Evolutionary conservation across 2,888 invertebrate genomes (phyloP).

Genomic region (Theodoxus fluviatilis): DNA sequence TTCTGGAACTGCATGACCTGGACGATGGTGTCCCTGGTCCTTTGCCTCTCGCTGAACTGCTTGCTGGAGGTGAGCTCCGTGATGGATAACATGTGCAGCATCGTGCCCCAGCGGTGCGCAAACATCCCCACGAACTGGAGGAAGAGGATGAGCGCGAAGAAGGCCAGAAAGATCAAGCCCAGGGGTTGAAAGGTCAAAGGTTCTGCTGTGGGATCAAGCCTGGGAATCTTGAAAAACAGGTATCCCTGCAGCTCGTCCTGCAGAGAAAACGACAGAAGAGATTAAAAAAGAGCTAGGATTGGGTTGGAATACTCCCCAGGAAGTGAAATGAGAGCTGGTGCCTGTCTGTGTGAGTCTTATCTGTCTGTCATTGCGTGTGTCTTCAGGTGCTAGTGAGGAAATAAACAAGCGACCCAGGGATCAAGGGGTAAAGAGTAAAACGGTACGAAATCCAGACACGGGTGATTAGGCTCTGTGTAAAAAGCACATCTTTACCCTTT

Average conservation of each 20-base stretch:
- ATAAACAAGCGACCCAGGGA: no score
- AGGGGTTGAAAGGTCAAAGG: constrained; percentile 56
- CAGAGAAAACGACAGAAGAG: no score
- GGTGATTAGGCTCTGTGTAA: no score
- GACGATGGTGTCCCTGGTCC: constrained; percentile 44
- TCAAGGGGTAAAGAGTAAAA: no score
- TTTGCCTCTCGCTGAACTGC: constrained; percentile 45
- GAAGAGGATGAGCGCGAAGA: constrained; percentile 93
- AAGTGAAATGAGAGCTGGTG: no score
- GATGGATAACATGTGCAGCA: constrained; percentile 94
- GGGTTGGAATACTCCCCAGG: no score
- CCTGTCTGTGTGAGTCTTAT: no score
- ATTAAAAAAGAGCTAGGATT: no score
- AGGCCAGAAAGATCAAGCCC: constrained; percentile 95
- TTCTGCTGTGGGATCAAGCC: constrained; percentile 34
- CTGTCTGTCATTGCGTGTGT: no score
- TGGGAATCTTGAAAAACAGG: constrained; percentile 47
- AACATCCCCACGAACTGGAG: constrained; percentile 98
- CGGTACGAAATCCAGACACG: no score
- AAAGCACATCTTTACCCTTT: no score
- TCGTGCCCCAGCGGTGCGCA: constrained; percentile 95
- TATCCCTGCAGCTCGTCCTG: constrained; percentile 73
- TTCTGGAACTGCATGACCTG: constrained; percentile 48
- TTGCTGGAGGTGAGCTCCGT: constrained; percentile 75
- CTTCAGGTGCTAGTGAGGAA: no score